These are phyloP conservation scores for Sorex maritimensis DNA, from an alignment of 2,797 vertebrate genomes.

Conservation along the genomic window DNA sequence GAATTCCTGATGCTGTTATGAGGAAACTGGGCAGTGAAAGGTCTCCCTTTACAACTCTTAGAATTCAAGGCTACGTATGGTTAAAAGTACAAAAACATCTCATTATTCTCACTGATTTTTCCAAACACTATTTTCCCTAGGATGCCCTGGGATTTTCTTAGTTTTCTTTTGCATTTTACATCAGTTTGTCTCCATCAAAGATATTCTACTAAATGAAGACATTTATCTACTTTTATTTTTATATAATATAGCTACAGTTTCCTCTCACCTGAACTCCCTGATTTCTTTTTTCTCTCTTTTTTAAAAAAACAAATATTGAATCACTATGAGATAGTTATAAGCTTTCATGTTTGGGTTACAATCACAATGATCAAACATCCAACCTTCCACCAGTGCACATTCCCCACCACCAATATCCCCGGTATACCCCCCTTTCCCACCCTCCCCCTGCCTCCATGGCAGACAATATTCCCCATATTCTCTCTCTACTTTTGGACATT, in stretches of 20 bases:
- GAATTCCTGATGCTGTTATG: constrained; percentile 24
- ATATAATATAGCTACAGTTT: neutral
- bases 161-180: constrained; percentile 29
- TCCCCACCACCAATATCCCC: no score
- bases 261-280: neutral
- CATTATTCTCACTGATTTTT: neutral
- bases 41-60: neutral
- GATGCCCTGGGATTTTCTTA: neutral
- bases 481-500: no score
- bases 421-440: no score
- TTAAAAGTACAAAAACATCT: neutral
- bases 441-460: no score
- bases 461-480: no score
- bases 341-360: no score
- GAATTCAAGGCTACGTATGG: neutral
- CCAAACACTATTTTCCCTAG: neutral
- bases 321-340: no score
- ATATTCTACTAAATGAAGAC: constrained; percentile 57
- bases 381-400: no score
- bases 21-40: neutral
- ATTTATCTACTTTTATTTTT: neutral
- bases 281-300: constrained; percentile 36
- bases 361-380: no score
- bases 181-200: neutral
- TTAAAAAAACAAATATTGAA: no score